Base-by-base conservation (phyloP, 2,113 vertebrate genomes). In the Hippocampus barbouri region DNA sequence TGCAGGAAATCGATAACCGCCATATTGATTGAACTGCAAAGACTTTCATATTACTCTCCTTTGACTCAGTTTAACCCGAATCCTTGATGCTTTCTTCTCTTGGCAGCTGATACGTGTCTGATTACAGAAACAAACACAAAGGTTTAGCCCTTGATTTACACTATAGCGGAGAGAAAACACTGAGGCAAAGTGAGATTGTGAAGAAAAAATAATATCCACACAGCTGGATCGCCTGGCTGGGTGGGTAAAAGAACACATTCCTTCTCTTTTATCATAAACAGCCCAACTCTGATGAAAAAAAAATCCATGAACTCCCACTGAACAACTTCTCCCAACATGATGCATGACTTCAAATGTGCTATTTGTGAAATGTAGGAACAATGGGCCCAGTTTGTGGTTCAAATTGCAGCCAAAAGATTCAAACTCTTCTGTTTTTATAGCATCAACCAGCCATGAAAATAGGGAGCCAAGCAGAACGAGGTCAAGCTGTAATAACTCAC, bases 401-500 rank as follows among this genome's bases (percentile, higher is more conserved):
- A 77, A 57, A 4, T 30, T 18, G 40, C 3, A 59, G 49, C 21
- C 6, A 56, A 27, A 66, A 66, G 23, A 68, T 23, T 30, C 20
- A 40, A 5, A 12, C 49, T 6, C 1, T 1, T 25, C 72, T 14
- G n/a, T 34, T 53, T 79, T 70, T 10, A 56, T 40, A 66, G 18
- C 18, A 21, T 38, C 25, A 49, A 18, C 38, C 27, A 18, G 8
- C 18, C 40, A 40, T 15, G 25, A 51, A 71, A 38, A 18, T 21
- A 9, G 25, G 6, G 57, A 51, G 21, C 21, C 63, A 62, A 40
- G 40, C 23, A 53, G 16, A 34, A 2, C 7, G 3, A 67, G 65
- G 60, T 77, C 1, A n/a, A 34, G 25, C 40, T 27, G 45, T 60
- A 49, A 67, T 41, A 82, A 94, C 97, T 92, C 45, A 99, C 97